Base-by-base conservation (phyloP, 1,140 invertebrate genomes). In the Hermetia illucens region DNA sequence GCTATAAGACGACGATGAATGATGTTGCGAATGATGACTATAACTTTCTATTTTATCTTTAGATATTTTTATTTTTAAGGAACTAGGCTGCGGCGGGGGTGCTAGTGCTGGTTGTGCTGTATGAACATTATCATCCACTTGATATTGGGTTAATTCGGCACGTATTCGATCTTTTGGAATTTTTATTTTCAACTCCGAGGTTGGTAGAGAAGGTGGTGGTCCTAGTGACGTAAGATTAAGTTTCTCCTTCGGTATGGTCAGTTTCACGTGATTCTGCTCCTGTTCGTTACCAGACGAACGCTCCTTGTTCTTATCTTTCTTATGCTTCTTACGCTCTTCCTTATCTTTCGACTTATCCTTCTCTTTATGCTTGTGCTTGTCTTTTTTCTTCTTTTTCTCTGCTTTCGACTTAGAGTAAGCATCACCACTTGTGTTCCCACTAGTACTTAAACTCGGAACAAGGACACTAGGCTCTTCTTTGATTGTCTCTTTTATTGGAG, bases 321-420 rank as follows among this genome's bases (percentile, higher is more conserved):
- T 76, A 44, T 77, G 70, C 48, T 76, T 76, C 41, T 73, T 73
- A 34, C 73, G 68, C 33, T 71, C 69, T 36, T 71, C 64, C 15
- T 61, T 55, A 35, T 64, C 58, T 27, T 70, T 70, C 2, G 74
- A 70, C 42, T 74, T 77, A 24, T 74, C 71, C 49, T 77, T 78
- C 42, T 77, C 69, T 44, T 77, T 75, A 44, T 72, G 65, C 42
- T 71, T 74, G 35, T 74, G 67, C 40, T 75, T 73, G 24, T 78
- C 72, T 44, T 76, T 72, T 41, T 73, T 72, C 45, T 72, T 73
- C 46, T 78, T 77, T 50, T 72, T 73, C 49, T 77, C 73, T 44
- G 68, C 68, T 44, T 70, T 68, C 21, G 15, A 32, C 8, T 32
- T 32, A 13, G 16, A 13, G 17, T 32, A 16, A 16, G 6, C 35